Evolutionary conservation across 2,113 vertebrate species (phyloP), one percentile per base, ranked within the genome.

Genomic region (Penelope pileata): DNA sequence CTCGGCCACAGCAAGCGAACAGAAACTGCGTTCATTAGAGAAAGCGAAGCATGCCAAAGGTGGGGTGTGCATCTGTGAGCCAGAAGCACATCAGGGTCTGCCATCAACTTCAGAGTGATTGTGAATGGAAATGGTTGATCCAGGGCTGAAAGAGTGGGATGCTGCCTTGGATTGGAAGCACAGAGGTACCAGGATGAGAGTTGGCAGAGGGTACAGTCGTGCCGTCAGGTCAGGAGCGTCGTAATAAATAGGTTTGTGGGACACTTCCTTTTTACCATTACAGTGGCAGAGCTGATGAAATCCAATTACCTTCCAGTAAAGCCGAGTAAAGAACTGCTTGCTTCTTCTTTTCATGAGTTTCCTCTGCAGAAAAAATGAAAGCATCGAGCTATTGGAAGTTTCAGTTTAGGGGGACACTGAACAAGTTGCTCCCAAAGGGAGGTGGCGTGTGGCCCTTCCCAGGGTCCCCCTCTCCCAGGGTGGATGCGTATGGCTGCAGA

Each of bases 391-490:
- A 2, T 78, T 88, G 68, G 72, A 84, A 92, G 59, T n/a, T 48
- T 30, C 24, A 3, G 4, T 56, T 81, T 45, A 64, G 47, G 23
- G 91, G 81, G 79, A 63, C 62, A 24, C 12, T 16, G 70, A 19
- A 16, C 66, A 83, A 83, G 63, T 30, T 10, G 80, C 77, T 90
- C 64, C n/a, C 4, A 1, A 34, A 6, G n/a, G 47, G 54, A 48
- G 60, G 43, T 21, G 59, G 24, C 6, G 0, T 2, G 69, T 26
- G 36, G 6, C 34, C 5, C 29, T 13, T 1, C 12, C 54, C 54
- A 4, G 24, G 29, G 17, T 53, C 32, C 12, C 3, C 10, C 62
- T 42, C 0, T 5, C 9, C 3, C 1, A 1, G 2, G 30, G n/a
- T 70, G 23, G 6, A 1, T 34, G 2, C 24, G 2, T 16, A 10